These are phyloP conservation scores for Polyommatus icarus DNA, from an alignment of 2,888 invertebrate genomes.

Conservation along the genomic window DNA sequence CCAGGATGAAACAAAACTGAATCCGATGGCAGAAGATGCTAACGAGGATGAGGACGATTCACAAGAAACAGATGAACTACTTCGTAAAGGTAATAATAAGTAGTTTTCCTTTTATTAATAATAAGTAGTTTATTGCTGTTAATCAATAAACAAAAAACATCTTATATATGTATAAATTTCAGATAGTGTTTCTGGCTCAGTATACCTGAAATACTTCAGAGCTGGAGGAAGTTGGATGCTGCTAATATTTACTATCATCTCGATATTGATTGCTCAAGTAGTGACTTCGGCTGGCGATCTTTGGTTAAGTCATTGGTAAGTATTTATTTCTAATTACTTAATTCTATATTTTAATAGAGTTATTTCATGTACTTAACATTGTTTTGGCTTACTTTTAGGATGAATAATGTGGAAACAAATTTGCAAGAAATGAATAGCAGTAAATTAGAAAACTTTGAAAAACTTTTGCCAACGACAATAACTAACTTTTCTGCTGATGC, in stretches of 20 bases:
- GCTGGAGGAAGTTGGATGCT: slow-evolving; percentile 84
- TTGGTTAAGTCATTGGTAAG: slow-evolving; percentile 88
- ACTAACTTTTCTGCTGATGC: neutral
- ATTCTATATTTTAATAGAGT: neutral
- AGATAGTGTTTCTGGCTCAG: slow-evolving; percentile 77
- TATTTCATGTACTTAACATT: neutral
- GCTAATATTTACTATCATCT: slow-evolving; percentile 67
- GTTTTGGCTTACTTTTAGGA: neutral
- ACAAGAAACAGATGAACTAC: slow-evolving; percentile 11
- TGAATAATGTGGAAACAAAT: slow-evolving; percentile 14
- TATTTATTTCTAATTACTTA: neutral
- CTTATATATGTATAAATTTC: slow-evolving; percentile 25
- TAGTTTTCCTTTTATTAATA: neutral
- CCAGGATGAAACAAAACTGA: slow-evolving; percentile 6
- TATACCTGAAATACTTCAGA: slow-evolving; percentile 85
- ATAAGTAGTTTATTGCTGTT: neutral
- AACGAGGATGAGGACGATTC: neutral
- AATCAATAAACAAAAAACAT: neutral
- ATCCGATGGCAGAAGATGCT: neutral
- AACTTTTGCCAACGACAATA: neutral
- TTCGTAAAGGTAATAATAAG: neutral
- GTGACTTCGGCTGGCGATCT: slow-evolving; percentile 86
- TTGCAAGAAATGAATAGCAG: slow-evolving; percentile 10
- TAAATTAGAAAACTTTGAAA: neutral
- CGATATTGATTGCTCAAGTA: slow-evolving; percentile 82